A percentile compares a stretch with the other conserved stretches of the same genome.
phyloP scores from a whole-genome alignment of 2,113 vertebrate species.

The Tursiops truncatus region DNA sequence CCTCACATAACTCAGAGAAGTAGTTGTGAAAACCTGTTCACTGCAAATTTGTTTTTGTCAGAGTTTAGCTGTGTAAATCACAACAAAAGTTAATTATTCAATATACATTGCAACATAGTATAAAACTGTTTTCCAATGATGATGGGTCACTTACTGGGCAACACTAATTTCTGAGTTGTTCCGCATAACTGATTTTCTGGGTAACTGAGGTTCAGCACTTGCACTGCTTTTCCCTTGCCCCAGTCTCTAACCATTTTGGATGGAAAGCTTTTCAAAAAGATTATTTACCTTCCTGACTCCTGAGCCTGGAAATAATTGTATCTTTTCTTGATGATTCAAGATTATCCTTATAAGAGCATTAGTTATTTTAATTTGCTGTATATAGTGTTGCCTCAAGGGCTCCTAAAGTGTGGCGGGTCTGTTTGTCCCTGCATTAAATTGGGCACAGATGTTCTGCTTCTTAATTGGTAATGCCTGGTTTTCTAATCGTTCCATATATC shows the following conservation, averaged over 20 bases:
- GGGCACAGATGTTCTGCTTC: slow-evolving; percentile 25
- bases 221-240: background rate
- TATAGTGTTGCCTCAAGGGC: background rate
- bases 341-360: background rate
- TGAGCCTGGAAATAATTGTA: background rate
- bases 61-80: background rate
- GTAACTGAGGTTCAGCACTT: background rate
- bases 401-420: background rate
- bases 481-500: slow-evolving; percentile 6
- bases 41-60: background rate
- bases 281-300: slow-evolving; percentile 23
- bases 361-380: background rate
- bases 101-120: background rate
- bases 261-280: slow-evolving; percentile 17
- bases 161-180: background rate
- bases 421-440: background rate
- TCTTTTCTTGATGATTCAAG: background rate
- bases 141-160: background rate
- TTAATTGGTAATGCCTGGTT: slow-evolving; percentile 20
- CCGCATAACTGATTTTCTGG: background rate
- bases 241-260: background rate
- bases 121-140: background rate
- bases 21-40: background rate
- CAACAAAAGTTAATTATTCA: background rate
- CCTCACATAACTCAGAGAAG: background rate